phyloP scores from a whole-genome alignment of 2,888 invertebrate species.

The Plebejus anna region DNA sequence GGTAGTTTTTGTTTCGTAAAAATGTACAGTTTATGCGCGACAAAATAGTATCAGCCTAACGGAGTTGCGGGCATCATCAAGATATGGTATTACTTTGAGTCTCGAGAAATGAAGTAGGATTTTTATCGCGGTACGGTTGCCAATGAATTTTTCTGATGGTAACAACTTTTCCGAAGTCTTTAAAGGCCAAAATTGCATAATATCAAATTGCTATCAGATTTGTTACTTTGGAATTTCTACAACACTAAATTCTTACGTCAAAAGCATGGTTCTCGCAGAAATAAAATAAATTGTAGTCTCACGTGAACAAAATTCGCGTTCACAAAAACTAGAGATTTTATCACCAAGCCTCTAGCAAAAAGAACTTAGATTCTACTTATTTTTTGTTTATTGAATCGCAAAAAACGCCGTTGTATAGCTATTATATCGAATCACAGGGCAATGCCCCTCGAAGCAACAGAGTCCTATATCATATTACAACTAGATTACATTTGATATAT shows the following conservation, averaged over 20 bases:
- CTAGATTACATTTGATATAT: conserved; percentile 15
- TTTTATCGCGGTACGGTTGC: no score
- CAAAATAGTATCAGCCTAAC: no score
- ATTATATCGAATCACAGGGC: background rate
- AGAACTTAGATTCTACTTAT: background rate
- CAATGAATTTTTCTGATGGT: background rate
- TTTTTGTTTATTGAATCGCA: background rate
- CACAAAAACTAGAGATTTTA: conserved; percentile 10
- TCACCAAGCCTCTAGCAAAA: background rate
- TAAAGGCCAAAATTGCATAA: no score
- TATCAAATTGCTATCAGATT: no score
- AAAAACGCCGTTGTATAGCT: conserved; percentile 4
- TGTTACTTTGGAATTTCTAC: background rate
- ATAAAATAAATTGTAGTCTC: background rate
- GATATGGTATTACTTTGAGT: no score
- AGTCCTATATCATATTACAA: background rate
- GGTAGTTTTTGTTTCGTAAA: background rate
- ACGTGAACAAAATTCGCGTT: background rate
- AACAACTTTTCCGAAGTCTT: no score
- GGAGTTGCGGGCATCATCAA: no score
- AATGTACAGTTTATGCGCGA: no score
- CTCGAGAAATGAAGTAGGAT: no score
- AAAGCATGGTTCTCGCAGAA: background rate
- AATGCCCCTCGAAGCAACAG: background rate
- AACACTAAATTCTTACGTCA: background rate